phyloP scores from a whole-genome alignment of 1,140 invertebrate species.

The Cecropterus lyciades region DNA sequence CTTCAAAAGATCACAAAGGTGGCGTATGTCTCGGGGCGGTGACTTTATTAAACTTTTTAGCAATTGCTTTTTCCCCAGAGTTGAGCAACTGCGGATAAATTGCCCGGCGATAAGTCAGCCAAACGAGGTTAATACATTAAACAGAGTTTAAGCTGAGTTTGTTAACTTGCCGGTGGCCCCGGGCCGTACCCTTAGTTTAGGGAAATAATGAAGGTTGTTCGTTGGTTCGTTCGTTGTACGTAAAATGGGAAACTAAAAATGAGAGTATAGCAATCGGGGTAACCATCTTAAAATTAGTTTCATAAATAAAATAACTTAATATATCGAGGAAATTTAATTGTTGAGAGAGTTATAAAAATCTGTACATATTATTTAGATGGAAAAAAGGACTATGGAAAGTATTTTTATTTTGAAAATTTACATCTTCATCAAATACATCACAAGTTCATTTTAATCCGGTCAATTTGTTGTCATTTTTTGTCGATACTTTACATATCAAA shows the following conservation, averaged over 20 bases:
- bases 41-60: conserved; percentile 75
- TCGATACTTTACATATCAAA: too few species aligned
- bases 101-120: conserved; percentile 68
- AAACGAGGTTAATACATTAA: conserved; percentile 79
- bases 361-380: too few species aligned
- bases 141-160: conserved; percentile 65
- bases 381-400: too few species aligned
- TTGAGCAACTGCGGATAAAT: conserved; percentile 64
- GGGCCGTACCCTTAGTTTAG: conserved; percentile 33
- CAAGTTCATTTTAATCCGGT: too few species aligned
- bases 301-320: too few species aligned
- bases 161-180: conserved; percentile 50
- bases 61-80: conserved; percentile 54
- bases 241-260: background rate
- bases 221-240: background rate
- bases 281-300: too few species aligned
- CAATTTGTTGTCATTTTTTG: too few species aligned
- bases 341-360: too few species aligned
- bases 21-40: conserved; percentile 54
- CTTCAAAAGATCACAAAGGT: conserved; percentile 33
- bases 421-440: too few species aligned
- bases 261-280: background rate
- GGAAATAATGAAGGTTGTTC: conserved; percentile 5
- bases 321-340: too few species aligned
- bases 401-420: too few species aligned